These are phyloP conservation scores for Gari tellinella DNA, from an alignment of 2,888 invertebrate species.

Conservation along the genomic window DNA sequence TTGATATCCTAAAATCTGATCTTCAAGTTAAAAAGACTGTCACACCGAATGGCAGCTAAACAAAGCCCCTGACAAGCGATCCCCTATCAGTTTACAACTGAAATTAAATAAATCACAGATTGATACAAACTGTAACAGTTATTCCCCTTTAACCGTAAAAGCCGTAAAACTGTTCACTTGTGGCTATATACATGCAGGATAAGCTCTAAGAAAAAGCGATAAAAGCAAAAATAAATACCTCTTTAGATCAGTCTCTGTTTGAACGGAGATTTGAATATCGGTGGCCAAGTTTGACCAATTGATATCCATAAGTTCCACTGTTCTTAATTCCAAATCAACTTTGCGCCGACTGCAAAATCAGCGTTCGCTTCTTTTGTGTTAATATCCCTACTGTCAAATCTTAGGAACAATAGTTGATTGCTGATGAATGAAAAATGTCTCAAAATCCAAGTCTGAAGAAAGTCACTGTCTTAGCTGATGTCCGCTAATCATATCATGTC, in stretches of 20 bases:
- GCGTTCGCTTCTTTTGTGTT: constrained; percentile 46
- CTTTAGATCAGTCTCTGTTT: constrained; percentile 64
- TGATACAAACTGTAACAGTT: constrained; percentile 32
- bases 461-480: too few species aligned
- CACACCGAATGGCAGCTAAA: constrained; percentile 1
- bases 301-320: constrained; percentile 55
- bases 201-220: neutral
- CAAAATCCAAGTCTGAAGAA: constrained; percentile 10
- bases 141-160: constrained; percentile 46
- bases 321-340: constrained; percentile 12
- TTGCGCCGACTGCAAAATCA: constrained; percentile 28
- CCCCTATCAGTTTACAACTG: constrained; percentile 3
- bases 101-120: constrained; percentile 17
- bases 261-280: constrained; percentile 70
- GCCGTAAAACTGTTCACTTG: constrained; percentile 14
- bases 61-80: neutral
- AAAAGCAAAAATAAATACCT: constrained; percentile 41
- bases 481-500: too few species aligned
- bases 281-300: constrained; percentile 65
- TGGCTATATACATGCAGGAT: neutral
- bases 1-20: neutral
- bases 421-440: constrained; percentile 30
- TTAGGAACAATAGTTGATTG: constrained; percentile 25
- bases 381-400: constrained; percentile 33
- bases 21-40: too few species aligned